Conservation (phyloP, 2,888 invertebrate genomes). For the Crepidodera aurea region DNA sequence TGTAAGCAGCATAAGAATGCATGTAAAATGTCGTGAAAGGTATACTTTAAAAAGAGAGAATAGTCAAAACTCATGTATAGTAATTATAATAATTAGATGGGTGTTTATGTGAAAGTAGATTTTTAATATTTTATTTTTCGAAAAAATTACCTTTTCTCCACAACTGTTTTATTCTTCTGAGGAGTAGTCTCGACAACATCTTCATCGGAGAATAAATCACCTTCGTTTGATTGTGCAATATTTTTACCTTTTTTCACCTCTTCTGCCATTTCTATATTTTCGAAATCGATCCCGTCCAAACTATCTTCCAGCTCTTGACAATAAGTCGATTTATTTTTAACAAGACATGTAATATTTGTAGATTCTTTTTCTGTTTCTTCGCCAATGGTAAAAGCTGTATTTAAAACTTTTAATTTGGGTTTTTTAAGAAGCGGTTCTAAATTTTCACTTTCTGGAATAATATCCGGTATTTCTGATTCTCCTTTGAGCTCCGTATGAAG, state of each 20-base stretch:
- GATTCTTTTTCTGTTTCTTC: too few species aligned
- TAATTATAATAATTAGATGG: too few species aligned
- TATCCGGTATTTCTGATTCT: slow-evolving; percentile 28
- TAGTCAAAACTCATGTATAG: too few species aligned
- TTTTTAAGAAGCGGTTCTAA: slow-evolving; percentile 25
- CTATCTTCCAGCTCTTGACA: slow-evolving; percentile 33
- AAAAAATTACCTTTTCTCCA: slow-evolving; percentile 22
- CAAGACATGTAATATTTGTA: too few species aligned
- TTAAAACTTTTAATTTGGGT: slow-evolving; percentile 1
- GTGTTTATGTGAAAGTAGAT: too few species aligned
- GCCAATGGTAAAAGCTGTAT: neutral
- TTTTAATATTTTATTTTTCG: too few species aligned
- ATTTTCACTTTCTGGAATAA: slow-evolving; percentile 32
- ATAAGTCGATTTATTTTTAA: slow-evolving; percentile 4
- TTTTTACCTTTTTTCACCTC: slow-evolving; percentile 5
- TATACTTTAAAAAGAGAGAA: too few species aligned
- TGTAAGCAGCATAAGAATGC: too few species aligned
- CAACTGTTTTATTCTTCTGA: slow-evolving; percentile 38
- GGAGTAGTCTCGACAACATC: slow-evolving; percentile 55
- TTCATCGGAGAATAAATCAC: slow-evolving; percentile 44
- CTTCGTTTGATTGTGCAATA: slow-evolving; percentile 26
- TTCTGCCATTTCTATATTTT: slow-evolving; percentile 21
- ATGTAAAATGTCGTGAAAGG: too few species aligned
- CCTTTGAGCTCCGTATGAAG: slow-evolving; percentile 3
- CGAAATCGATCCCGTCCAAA: slow-evolving; percentile 27